Evolutionary conservation across 2,888 invertebrate species (phyloP).

Genomic region (Sipha maydis): DNA sequence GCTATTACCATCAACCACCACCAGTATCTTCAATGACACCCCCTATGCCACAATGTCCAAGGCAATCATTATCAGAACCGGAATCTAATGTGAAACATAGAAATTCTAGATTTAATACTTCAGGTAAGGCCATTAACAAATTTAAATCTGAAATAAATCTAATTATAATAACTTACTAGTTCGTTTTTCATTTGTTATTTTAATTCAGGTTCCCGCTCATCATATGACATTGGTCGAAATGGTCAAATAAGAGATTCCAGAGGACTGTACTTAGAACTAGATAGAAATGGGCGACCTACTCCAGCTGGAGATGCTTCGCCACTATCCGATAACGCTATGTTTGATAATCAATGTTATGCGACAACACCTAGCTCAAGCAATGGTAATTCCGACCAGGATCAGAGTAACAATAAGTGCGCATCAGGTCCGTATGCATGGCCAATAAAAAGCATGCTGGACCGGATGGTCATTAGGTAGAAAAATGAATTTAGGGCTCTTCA

Average conservation of each 20-base stretch:
- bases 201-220: slow-evolving; percentile 72
- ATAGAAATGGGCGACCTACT: slow-evolving; percentile 73
- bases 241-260: slow-evolving; percentile 69
- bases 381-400: slow-evolving; percentile 89
- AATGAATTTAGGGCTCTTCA: slow-evolving; percentile 12
- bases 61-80: slow-evolving; percentile 70
- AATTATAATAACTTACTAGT: too few relatives aligned
- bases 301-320: slow-evolving; percentile 77
- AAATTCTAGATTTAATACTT: slow-evolving; percentile 69
- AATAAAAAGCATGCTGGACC: slow-evolving; percentile 51
- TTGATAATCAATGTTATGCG: slow-evolving; percentile 95
- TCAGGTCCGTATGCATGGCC: slow-evolving; percentile 59
- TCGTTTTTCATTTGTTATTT: neutral
- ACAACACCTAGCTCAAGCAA: slow-evolving; percentile 94
- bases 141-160: neutral
- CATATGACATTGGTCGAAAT: slow-evolving; percentile 79
- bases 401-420: slow-evolving; percentile 68
- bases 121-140: neutral
- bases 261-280: slow-evolving; percentile 82
- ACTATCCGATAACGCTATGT: slow-evolving; percentile 92
- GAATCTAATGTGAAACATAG: slow-evolving; percentile 73
- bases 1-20: slow-evolving; percentile 62
- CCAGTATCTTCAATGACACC: slow-evolving; percentile 66
- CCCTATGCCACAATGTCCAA: slow-evolving; percentile 63
- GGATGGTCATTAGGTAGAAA: slow-evolving; percentile 45